Conservation (phyloP, 92 coral and sea anemone species). For the Micromussa lordhowensis region DNA sequence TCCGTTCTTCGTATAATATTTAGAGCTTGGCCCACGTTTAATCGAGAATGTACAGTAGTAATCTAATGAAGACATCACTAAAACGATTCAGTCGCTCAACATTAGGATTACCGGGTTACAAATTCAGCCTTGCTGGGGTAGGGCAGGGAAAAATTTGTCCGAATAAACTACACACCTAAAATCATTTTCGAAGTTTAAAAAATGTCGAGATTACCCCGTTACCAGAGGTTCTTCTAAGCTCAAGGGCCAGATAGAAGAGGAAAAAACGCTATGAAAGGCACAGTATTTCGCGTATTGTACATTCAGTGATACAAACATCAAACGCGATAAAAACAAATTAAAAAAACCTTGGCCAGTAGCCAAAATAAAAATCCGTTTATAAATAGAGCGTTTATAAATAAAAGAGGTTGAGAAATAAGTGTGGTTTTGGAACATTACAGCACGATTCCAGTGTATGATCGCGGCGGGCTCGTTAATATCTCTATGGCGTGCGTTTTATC, state of each 20-base stretch:
- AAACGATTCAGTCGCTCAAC: neutral
- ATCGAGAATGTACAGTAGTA: constrained; percentile 8
- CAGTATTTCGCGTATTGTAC: neutral
- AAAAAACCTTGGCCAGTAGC: neutral
- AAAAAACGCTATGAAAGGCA: neutral
- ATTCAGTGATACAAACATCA: neutral
- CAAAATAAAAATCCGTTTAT: neutral
- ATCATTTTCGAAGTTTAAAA: neutral
- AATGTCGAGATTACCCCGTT: neutral
- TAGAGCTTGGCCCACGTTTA: constrained; percentile 3
- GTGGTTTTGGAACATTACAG: neutral
- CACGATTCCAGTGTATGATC: neutral
- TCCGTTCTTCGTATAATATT: constrained; percentile 40
- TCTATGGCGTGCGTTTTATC: neutral
- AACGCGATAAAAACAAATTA: neutral
- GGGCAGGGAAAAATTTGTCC: neutral
- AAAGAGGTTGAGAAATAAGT: neutral
- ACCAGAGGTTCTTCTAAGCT: neutral
- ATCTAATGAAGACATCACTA: neutral
- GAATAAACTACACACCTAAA: neutral
- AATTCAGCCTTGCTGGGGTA: constrained; percentile 2
- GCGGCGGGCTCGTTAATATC: neutral
- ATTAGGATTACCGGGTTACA: neutral
- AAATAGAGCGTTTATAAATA: constrained; percentile 44
- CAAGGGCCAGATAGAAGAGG: neutral